Base-by-base conservation (phyloP, 2,888 invertebrate genomes). In the Incurvaria masculella region DNA sequence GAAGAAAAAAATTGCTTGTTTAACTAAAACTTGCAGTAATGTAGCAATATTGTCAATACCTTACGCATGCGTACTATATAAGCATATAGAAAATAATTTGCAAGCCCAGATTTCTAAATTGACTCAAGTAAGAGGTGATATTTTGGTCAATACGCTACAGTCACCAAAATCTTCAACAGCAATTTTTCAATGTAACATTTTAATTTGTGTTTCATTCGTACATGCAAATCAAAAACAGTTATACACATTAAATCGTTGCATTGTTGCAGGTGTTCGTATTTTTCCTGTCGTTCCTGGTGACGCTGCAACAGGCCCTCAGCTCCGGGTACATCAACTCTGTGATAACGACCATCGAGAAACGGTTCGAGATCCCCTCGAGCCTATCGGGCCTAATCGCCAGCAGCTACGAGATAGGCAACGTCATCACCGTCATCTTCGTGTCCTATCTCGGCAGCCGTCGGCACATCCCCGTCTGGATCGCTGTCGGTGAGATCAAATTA, bases 291-390 rank as follows among this genome's bases (percentile, higher is more conserved):
- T 85, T 93, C 79, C 85, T 94, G 65, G 94, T 94, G 61, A 94
- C 93, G 60, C 81, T 94, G 57, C 94, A 94, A 68, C 94, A 94
- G 73, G 93, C 92, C 19, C 79, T 94, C 55, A 92, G 93, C 69
- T 94, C 93, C 52, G 94, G 94, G 56, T 94, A 94, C 69, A 92
- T 93, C 58, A 94, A 94, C 78, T 93, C 93, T 69, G 96, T 97
- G 72, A 95, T 97, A 69, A 96, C 96, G 56, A 97, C 96, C 49
- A 95, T 97, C 62, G 96, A 97, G 79, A 95, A 95, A 72, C 87
- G 96, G 55, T 91, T 91, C 65, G 94, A 96, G 72, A 94, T 96
- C 64, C 94, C 94, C 52, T 94, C 94, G 66, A 91, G 92, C 66
- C 87, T 93, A 56, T 94, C 94, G 45, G 95, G 96, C 49, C 84